Evolutionary conservation across 1,140 invertebrate genomes (phyloP).

Genomic region (Drosophila sucinea): DNA sequence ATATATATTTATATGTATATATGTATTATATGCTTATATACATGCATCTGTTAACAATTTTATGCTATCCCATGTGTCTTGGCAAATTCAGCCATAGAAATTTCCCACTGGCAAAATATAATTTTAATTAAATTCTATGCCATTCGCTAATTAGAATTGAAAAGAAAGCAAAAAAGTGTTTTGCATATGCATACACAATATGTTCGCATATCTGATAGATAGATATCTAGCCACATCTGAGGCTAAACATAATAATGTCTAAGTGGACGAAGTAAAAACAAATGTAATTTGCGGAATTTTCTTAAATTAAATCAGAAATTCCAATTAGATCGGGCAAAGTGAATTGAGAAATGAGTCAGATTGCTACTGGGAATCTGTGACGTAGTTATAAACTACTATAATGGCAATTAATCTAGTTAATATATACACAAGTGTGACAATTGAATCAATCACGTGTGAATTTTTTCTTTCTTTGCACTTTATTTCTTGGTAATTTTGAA

Average conservation of each 20-base stretch:
- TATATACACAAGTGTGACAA: background rate
- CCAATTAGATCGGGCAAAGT: background rate
- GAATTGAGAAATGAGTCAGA: background rate
- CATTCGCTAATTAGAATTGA: slow-evolving; percentile 39
- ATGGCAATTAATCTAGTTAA: background rate
- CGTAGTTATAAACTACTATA: background rate
- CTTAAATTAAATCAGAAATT: background rate
- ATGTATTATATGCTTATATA: background rate
- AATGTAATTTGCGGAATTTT: background rate
- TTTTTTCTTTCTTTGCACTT: background rate
- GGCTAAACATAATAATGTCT: background rate
- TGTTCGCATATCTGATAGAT: background rate
- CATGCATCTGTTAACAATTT: background rate
- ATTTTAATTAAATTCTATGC: slow-evolving; percentile 13
- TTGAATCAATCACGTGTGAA: background rate
- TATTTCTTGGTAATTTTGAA: background rate
- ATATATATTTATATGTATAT: background rate
- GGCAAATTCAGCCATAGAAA: background rate
- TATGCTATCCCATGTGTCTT: slow-evolving; percentile 7
- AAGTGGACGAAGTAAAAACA: background rate
- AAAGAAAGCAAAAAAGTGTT: slow-evolving; percentile 23
- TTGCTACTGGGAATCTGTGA: background rate
- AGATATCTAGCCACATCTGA: background rate
- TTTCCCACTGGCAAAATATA: slow-evolving; percentile 30
- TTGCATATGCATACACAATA: background rate